phyloP scores from a whole-genome alignment of 1,140 invertebrate genomes.

The Phenacoccus solenopsis region DNA sequence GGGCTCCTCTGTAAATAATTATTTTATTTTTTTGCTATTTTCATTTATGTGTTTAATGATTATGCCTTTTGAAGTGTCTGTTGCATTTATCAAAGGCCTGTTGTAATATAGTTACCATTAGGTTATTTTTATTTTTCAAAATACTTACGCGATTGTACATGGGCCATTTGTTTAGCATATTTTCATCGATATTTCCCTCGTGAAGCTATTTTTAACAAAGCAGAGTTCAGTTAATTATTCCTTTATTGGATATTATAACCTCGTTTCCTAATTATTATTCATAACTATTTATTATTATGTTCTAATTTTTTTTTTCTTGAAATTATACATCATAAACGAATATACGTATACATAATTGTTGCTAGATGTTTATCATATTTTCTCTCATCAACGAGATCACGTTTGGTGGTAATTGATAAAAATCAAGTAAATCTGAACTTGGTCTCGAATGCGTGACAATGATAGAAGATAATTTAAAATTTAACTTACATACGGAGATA shows the following conservation, averaged over 20 bases:
- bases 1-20: no score
- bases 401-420: no score
- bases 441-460: neutral
- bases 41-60: no score
- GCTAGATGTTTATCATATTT: neutral
- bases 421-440: neutral
- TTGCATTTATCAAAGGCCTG: no score
- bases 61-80: no score
- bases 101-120: no score
- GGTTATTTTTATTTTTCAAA: no score
- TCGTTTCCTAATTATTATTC: neutral
- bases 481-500: neutral
- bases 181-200: no score
- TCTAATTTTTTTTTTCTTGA: neutral
- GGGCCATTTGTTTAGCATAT: no score
- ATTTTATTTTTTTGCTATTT: no score
- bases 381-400: neutral
- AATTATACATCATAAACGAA: neutral
- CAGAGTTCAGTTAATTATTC: neutral
- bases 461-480: neutral
- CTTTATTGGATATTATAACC: neutral
- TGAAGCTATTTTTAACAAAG: no score
- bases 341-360: neutral
- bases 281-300: neutral
- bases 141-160: no score